Percentiles rank a stretch among this genome's conserved stretches.
These are phyloP conservation scores for Malthinus seriepunctatus DNA, from an alignment of 2,888 invertebrate genomes.

Conservation along the genomic window DNA sequence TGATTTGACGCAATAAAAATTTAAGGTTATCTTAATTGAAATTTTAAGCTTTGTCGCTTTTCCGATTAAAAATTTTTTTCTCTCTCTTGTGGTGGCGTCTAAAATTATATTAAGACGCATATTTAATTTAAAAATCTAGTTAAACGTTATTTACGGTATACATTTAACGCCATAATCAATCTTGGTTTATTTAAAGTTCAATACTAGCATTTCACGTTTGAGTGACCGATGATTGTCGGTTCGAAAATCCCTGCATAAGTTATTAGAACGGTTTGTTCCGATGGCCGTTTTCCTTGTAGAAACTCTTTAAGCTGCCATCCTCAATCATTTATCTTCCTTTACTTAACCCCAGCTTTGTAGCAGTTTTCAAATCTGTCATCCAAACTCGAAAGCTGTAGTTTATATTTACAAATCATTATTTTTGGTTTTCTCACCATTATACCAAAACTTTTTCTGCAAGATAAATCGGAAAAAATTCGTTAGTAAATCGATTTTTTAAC, in stretches of 20 bases:
- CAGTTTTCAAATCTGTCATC: slow-evolving; percentile 23
- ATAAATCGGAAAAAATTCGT: slow-evolving; percentile 1
- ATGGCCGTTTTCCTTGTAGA: slow-evolving; percentile 40
- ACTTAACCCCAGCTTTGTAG: slow-evolving; percentile 22
- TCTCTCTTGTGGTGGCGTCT: too few relatives aligned
- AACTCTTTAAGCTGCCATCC: slow-evolving; percentile 32
- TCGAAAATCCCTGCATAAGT: slow-evolving; percentile 41
- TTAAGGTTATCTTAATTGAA: too few relatives aligned
- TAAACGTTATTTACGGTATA: background rate
- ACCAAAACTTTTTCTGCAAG: background rate
- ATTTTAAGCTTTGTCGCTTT: too few relatives aligned
- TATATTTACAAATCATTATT: slow-evolving; percentile 18
- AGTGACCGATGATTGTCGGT: slow-evolving; percentile 21
- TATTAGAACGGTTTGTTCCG: slow-evolving; percentile 40
- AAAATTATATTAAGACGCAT: too few relatives aligned
- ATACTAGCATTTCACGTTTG: slow-evolving; percentile 12
- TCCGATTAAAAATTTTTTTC: too few relatives aligned
- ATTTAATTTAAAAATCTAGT: too few relatives aligned
- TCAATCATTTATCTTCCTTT: slow-evolving; percentile 36
- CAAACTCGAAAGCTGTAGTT: slow-evolving; percentile 11
- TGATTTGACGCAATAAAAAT: too few relatives aligned
- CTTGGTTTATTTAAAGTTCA: slow-evolving; percentile 16
- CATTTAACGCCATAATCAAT: slow-evolving; percentile 15
- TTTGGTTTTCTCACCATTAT: background rate
- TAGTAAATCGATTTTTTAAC: slow-evolving; percentile 5